These are phyloP conservation scores for Empidonax traillii DNA, from an alignment of 2,113 vertebrate genomes.

Conservation along the genomic window DNA sequence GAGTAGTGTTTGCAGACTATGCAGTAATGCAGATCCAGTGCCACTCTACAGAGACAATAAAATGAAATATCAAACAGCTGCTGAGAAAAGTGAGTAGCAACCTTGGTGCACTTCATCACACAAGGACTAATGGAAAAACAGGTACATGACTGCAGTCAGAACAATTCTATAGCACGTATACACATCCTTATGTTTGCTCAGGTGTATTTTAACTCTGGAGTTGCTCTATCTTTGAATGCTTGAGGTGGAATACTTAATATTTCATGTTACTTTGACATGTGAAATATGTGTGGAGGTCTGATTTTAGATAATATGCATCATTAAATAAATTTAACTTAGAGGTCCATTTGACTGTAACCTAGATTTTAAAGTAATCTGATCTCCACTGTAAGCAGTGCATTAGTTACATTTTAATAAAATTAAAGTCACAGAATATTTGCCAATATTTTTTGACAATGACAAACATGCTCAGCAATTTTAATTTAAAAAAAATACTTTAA, in stretches of 20 bases:
- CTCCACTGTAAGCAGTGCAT: neutral
- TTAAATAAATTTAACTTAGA: neutral
- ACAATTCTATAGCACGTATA: accelerated
- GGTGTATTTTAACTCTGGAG: neutral
- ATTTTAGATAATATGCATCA: neutral
- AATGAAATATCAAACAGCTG: neutral
- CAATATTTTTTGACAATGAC: neutral
- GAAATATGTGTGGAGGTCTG: neutral
- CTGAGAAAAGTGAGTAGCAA: neutral
- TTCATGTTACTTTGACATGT: neutral
- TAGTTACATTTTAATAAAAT: neutral
- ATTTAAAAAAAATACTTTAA: neutral
- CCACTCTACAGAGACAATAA: neutral
- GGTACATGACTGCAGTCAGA: neutral
- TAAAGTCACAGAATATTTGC: neutral
- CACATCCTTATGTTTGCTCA: neutral
- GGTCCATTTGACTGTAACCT: accelerated
- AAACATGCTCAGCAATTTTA: neutral
- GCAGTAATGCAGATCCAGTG: neutral
- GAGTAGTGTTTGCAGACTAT: neutral
- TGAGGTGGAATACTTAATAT: neutral
- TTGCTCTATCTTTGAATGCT: neutral
- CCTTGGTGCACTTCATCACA: neutral
- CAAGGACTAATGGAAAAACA: neutral
- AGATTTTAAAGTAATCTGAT: neutral